Evolutionary conservation across 2,113 vertebrate species (phyloP).

Genomic region (Hemiprocne comata): DNA sequence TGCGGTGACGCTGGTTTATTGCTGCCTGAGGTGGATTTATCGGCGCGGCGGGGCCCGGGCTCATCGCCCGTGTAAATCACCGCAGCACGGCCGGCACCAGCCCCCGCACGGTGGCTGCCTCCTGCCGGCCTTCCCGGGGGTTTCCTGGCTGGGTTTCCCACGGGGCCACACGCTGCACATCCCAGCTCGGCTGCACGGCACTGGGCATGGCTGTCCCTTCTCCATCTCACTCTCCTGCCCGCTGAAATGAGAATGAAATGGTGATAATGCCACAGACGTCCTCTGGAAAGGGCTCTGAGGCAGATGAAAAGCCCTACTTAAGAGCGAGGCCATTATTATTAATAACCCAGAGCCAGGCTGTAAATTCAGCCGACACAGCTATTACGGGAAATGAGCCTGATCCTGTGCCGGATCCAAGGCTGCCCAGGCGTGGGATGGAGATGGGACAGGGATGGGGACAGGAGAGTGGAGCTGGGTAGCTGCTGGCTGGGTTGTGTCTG

Average conservation of each 20-base stretch:
- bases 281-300: constrained; percentile 54
- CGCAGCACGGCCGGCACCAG: background rate
- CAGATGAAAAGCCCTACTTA: constrained; percentile 56
- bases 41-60: background rate
- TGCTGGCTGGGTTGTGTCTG: fast-evolving
- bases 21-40: constrained; percentile 46
- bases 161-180: fast-evolving
- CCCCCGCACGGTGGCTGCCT: fast-evolving
- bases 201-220: background rate
- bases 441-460: background rate
- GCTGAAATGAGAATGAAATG: background rate
- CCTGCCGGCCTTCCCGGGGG: fast-evolving
- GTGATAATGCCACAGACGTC: constrained; percentile 39
- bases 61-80: background rate
- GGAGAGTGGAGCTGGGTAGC: fast-evolving
- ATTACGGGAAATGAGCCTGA: constrained; percentile 11
- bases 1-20: constrained; percentile 28
- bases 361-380: constrained; percentile 47
- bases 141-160: fast-evolving
- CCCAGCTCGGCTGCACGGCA: fast-evolving
- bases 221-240: background rate
- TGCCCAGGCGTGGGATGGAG: background rate
- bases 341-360: constrained; percentile 39
- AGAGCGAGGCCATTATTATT: constrained; percentile 55
- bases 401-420: background rate